Percentiles rank a stretch among this genome's conserved stretches.
These are phyloP conservation scores for Resseliella maxima DNA, from an alignment of 2,888 invertebrate species.

Conservation along the genomic window DNA sequence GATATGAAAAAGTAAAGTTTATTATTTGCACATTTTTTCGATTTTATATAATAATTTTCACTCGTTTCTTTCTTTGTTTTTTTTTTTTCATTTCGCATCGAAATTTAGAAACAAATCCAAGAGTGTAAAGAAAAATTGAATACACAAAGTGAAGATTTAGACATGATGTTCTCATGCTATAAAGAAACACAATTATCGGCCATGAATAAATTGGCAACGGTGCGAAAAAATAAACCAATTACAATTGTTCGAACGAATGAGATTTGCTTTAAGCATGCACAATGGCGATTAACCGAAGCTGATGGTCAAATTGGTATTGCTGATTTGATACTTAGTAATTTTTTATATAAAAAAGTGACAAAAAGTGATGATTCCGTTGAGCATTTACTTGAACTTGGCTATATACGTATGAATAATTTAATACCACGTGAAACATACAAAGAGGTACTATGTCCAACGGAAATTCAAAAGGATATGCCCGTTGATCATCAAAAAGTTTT, in stretches of 20 bases:
- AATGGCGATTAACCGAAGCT: slow-evolving; percentile 96
- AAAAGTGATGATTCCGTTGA: slow-evolving; percentile 97
- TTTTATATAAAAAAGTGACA: slow-evolving; percentile 96
- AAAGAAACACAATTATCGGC: slow-evolving; percentile 80
- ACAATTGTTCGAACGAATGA: slow-evolving; percentile 87
- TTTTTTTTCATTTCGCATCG: background rate
- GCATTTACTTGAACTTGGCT: slow-evolving; percentile 95
- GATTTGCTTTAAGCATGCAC: slow-evolving; percentile 98
- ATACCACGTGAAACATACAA: slow-evolving; percentile 94
- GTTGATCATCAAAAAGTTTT: slow-evolving; percentile 92
- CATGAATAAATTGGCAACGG: slow-evolving; percentile 72
- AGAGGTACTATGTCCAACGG: slow-evolving; percentile 84
- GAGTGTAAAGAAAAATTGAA: slow-evolving; percentile 91
- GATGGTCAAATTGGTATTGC: slow-evolving; percentile 98
- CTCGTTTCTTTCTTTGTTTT: background rate
- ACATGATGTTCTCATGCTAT: slow-evolving; percentile 94
- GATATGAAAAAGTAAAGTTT: too few relatives aligned
- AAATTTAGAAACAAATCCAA: slow-evolving; percentile 72
- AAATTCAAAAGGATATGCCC: slow-evolving; percentile 86
- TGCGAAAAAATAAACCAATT: slow-evolving; percentile 77
- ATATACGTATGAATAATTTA: slow-evolving; percentile 93
- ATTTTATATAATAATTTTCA: too few relatives aligned
- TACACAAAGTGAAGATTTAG: slow-evolving; percentile 90
- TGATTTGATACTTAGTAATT: slow-evolving; percentile 94
- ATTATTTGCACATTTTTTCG: too few relatives aligned